Conservation (phyloP, 35 echinoderm and acorn worm species). For the Acanthaster planci region DNA sequence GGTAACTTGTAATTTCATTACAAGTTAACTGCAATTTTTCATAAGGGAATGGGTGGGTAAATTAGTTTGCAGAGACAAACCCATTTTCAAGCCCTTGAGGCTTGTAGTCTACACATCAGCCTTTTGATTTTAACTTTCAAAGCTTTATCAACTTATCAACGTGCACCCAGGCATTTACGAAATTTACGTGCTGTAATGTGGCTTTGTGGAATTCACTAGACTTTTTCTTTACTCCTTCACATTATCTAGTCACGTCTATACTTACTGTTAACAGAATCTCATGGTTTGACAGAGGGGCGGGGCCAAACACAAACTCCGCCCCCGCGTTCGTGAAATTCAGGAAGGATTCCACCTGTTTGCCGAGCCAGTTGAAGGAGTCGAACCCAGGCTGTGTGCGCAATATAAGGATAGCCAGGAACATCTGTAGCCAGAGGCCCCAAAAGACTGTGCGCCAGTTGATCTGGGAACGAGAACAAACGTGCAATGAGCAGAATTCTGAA, state of each 20-base stretch:
- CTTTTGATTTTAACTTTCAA: too few species aligned
- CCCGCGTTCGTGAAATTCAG: constrained; percentile 82
- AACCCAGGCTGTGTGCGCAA: constrained; percentile 76
- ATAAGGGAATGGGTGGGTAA: too few species aligned
- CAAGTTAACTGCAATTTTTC: too few species aligned
- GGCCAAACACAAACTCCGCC: constrained; percentile 93
- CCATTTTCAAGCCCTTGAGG: too few species aligned
- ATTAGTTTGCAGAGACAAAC: too few species aligned
- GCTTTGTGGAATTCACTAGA: too few species aligned
- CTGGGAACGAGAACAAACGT: constrained; percentile 36
- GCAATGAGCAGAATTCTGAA: background rate
- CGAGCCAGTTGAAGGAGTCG: constrained; percentile 76
- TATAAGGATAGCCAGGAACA: constrained; percentile 88
- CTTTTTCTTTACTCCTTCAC: too few species aligned
- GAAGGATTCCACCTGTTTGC: constrained; percentile 71
- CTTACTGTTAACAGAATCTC: constrained; percentile 79
- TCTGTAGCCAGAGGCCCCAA: constrained; percentile 90
- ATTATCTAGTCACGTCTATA: background rate
- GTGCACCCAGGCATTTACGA: too few species aligned
- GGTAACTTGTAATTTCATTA: too few species aligned
- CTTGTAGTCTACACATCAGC: too few species aligned
- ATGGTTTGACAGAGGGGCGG: constrained; percentile 49
- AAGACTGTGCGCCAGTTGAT: constrained; percentile 89
- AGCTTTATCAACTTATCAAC: too few species aligned
- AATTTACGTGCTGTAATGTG: too few species aligned